Evolutionary conservation across 2,888 invertebrate species (phyloP).

Genomic region (Noctua pronuba): DNA sequence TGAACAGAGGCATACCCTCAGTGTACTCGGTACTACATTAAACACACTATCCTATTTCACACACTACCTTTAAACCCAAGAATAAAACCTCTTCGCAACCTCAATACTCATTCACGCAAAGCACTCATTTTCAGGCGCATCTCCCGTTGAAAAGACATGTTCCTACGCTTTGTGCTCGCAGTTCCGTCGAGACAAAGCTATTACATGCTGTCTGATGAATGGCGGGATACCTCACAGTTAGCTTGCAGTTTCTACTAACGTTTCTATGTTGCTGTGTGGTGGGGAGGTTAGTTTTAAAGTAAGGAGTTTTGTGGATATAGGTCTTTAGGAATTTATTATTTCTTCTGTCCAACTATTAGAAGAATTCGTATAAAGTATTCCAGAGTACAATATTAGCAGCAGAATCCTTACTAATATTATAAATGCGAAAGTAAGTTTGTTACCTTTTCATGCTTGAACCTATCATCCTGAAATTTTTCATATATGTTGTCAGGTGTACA

Average conservation of each 20-base stretch:
- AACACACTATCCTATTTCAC: neutral
- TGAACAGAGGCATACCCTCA: too few species aligned
- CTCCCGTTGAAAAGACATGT: slow-evolving; percentile 58
- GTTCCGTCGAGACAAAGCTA: slow-evolving; percentile 63
- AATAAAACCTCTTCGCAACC: slow-evolving; percentile 39
- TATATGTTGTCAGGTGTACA: too few species aligned
- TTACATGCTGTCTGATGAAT: slow-evolving; percentile 58
- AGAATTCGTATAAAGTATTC: too few species aligned
- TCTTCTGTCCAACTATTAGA: too few species aligned
- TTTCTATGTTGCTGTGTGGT: neutral
- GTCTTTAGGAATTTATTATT: neutral
- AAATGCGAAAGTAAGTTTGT: too few species aligned
- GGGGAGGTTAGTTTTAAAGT: neutral
- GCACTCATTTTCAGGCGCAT: slow-evolving; percentile 57
- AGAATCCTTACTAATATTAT: too few species aligned
- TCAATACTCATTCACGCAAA: slow-evolving; percentile 51
- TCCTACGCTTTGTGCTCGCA: slow-evolving; percentile 54
- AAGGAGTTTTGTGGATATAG: neutral
- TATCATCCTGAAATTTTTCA: too few species aligned
- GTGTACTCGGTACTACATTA: neutral
- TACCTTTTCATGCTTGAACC: too few species aligned
- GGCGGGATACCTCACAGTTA: slow-evolving; percentile 52
- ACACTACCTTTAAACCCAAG: slow-evolving; percentile 1
- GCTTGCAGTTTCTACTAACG: slow-evolving; percentile 34
- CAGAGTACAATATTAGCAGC: too few species aligned